phyloP scores from a whole-genome alignment of 2,113 vertebrate genomes.

The Misgurnus mizolepis region DNA sequence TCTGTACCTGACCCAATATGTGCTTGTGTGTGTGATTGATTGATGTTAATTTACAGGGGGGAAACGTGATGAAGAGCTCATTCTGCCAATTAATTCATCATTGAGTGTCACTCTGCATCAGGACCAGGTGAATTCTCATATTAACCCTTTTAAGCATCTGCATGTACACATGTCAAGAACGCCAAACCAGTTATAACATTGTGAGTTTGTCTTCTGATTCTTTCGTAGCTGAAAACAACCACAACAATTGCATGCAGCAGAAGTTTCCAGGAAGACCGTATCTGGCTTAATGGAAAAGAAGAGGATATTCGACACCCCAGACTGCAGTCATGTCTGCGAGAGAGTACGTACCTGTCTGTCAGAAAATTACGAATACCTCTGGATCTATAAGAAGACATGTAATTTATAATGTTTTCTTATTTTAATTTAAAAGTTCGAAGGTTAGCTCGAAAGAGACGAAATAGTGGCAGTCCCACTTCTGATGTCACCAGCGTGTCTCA shows the following conservation, averaged over 20 bases:
- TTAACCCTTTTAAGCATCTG: neutral
- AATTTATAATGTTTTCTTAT: neutral
- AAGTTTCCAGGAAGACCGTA: slow-evolving; percentile 83
- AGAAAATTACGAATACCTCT: neutral
- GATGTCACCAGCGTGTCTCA: slow-evolving; percentile 68
- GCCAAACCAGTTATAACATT: neutral
- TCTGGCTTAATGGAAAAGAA: slow-evolving; percentile 92
- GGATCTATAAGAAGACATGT: neutral
- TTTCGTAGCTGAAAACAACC: slow-evolving; percentile 85
- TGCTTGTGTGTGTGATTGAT: too few species aligned
- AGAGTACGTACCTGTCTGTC: slow-evolving; percentile 75
- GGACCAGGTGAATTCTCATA: slow-evolving; percentile 81
- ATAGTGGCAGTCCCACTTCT: slow-evolving; percentile 37
- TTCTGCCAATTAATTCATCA: slow-evolving; percentile 94
- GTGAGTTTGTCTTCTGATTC: neutral
- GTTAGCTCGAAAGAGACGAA: slow-evolving; percentile 82
- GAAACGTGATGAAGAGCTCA: slow-evolving; percentile 88
- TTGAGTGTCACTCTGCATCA: slow-evolving; percentile 93
- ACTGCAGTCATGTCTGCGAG: slow-evolving; percentile 87
- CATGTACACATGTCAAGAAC: neutral
- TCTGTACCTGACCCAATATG: too few species aligned
- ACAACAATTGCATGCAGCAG: slow-evolving; percentile 84
- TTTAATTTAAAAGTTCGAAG: slow-evolving; percentile 78
- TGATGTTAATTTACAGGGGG: slow-evolving; percentile 79
- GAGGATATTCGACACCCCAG: slow-evolving; percentile 82